Conservation (phyloP, 2,888 invertebrate species). For the Brachyopa scutellaris region DNA sequence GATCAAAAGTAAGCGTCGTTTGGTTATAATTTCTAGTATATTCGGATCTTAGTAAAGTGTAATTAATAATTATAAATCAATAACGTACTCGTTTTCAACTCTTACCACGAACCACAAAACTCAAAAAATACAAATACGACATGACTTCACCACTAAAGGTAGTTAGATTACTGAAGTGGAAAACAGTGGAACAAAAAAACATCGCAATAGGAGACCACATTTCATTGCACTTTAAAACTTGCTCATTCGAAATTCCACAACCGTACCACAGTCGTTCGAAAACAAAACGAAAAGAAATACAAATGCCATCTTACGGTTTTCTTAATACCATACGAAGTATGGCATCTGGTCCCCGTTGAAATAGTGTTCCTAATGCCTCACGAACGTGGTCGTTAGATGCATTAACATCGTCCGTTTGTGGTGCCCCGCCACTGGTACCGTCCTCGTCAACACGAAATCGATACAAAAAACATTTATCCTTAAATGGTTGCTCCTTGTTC, state of each 20-base stretch:
- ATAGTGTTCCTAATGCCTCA: slow-evolving; percentile 86
- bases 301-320: slow-evolving; percentile 86
- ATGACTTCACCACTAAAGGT: no score
- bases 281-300: slow-evolving; percentile 48
- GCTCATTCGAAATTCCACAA: slow-evolving; percentile 8
- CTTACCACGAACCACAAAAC: no score
- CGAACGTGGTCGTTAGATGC: slow-evolving; percentile 87
- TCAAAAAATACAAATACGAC: no score
- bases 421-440: slow-evolving; percentile 83
- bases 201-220: no score
- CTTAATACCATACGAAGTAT: slow-evolving; percentile 90
- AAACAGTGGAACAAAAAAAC: no score
- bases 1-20: no score
- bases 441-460: slow-evolving; percentile 90
- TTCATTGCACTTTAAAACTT: neutral
- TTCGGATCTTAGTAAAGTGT: no score
- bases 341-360: slow-evolving; percentile 90
- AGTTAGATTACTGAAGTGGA: no score
- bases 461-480: slow-evolving; percentile 91
- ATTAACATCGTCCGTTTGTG: slow-evolving; percentile 84
- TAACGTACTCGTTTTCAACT: no score
- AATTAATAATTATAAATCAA: no score
- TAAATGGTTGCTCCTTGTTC: slow-evolving; percentile 90
- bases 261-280: neutral
- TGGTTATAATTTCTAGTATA: no score